These are phyloP conservation scores for Dicyrtoma fusca DNA, from an alignment of 2,888 invertebrate genomes.

Conservation along the genomic window DNA sequence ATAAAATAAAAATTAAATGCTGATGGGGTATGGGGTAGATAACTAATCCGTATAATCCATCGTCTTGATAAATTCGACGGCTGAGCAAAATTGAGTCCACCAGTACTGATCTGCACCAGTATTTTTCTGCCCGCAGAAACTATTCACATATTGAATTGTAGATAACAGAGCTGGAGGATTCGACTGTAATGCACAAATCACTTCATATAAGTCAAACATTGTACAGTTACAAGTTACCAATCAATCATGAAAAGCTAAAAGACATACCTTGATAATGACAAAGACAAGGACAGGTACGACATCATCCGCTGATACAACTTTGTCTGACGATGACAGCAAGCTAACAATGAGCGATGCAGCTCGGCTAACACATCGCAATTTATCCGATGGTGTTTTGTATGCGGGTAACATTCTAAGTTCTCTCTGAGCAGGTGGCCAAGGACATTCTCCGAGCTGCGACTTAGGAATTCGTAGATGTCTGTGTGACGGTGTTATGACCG, in stretches of 20 bases:
- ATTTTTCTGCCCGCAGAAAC: conserved; percentile 81
- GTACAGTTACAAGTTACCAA: not conserved
- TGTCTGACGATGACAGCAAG: conserved; percentile 79
- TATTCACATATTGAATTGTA: conserved; percentile 93
- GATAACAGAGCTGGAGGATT: conserved; percentile 93
- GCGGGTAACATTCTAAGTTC: conserved; percentile 86
- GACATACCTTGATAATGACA: conserved; percentile 92
- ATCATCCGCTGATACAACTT: conserved; percentile 83
- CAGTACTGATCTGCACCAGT: conserved; percentile 79
- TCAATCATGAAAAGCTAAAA: not conserved
- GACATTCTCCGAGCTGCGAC: conserved; percentile 70
- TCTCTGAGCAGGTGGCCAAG: conserved; percentile 93
- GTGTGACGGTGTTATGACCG: conserved; percentile 76
- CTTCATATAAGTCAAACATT: conserved; percentile 8
- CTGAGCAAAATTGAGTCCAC: conserved; percentile 98
- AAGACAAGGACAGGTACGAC: conserved; percentile 94
- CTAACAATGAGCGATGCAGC: conserved; percentile 94
- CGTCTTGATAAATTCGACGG: conserved; percentile 96
- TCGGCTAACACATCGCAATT: conserved; percentile 78
- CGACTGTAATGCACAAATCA: conserved; percentile 68
- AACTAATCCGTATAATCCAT: conserved; percentile 72
- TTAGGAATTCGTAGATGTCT: conserved; percentile 80
- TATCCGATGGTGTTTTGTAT: conserved; percentile 87
- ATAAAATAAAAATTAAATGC: conserved; percentile 15
- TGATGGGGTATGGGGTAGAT: not conserved